Evolutionary conservation across 2,888 invertebrate genomes (phyloP).

Genomic region (Drosophila mercatorum): DNA sequence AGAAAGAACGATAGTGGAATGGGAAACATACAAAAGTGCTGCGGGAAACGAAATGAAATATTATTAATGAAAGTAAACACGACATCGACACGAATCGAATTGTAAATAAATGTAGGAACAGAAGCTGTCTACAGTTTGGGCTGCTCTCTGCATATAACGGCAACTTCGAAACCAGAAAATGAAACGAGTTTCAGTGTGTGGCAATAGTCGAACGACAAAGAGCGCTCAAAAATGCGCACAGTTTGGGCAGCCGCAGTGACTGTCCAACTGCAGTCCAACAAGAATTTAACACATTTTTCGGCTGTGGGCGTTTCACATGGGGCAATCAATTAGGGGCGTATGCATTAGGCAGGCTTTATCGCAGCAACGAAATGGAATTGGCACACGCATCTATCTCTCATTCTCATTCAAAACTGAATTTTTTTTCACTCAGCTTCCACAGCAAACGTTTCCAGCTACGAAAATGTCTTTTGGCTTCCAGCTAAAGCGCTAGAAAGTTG

Average conservation of each 20-base stretch:
- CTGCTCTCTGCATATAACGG: conserved; percentile 20
- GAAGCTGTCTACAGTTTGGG: conserved; percentile 17
- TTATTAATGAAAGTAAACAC: not conserved
- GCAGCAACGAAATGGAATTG: not conserved
- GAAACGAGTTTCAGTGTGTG: conserved; percentile 64
- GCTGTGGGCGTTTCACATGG: conserved; percentile 3
- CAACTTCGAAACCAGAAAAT: conserved; percentile 57
- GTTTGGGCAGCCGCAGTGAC: not conserved
- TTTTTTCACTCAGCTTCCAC: not conserved
- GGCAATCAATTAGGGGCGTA: conserved; percentile 9
- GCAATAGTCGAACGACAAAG: conserved; percentile 33
- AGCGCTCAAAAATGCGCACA: not conserved
- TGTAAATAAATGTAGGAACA: not conserved
- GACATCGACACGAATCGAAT: not conserved
- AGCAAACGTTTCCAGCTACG: not conserved
- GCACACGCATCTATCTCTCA: not conserved
- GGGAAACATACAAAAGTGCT: not conserved
- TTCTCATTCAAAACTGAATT: not conserved
- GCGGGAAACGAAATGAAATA: not conserved
- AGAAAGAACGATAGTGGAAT: not conserved
- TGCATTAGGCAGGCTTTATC: not conserved
- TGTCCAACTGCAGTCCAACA: conserved; percentile 17
- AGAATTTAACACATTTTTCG: not conserved
- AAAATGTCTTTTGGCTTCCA: not conserved
- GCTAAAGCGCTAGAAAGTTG: not conserved